Base-by-base conservation (phyloP, 2,113 vertebrate genomes). In the Triplophysa siluroides region DNA sequence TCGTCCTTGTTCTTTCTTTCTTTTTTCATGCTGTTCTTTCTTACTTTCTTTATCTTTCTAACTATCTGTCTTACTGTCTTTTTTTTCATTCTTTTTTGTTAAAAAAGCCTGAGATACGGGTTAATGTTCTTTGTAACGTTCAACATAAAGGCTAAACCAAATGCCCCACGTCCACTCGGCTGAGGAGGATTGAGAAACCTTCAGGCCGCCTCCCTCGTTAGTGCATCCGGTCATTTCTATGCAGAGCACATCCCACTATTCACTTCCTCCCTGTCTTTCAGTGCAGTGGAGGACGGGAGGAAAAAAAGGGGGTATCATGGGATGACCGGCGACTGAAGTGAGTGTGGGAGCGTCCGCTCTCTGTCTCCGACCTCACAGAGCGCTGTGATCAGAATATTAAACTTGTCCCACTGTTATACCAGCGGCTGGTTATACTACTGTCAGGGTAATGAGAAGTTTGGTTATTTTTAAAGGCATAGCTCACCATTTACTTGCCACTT, bases 161-260 rank as follows among this genome's bases (percentile, higher is more conserved):
- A 64, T 74, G 63, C 45, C 33, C 67, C 61, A 29, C 2, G 29
- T 26, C 45, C 45, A 1, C 52, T 64, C 7, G 16, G 38, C 69
- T 74, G 45, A 75, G 21, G 66, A 69, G 78, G 68, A 80, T 45
- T 80, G 62, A 62, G 67, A 64, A 66, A 58, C 1, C 33, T 65
- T 47, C 62, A 74, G 47, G 79, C 60, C 11, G n/a, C 16, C 68
- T 63, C 68, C 68, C 58, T 72, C 47, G 58, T 78, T 65, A 58
- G 13, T 29, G 74, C 69, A 82, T 78, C 68, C 62, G 76, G 68
- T 67, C n/a, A 24, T 78, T 82, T 71, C 77, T 24, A 82, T 82
- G 75, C 75, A 38, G 61, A n/a, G 50, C 75, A 65, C 74, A 73
- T 69, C 52, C 8, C 68, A 29, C 8, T 67, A 45, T 68, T 64